phyloP scores from a whole-genome alignment of 2,113 vertebrate genomes.

The Pipa parva region DNA sequence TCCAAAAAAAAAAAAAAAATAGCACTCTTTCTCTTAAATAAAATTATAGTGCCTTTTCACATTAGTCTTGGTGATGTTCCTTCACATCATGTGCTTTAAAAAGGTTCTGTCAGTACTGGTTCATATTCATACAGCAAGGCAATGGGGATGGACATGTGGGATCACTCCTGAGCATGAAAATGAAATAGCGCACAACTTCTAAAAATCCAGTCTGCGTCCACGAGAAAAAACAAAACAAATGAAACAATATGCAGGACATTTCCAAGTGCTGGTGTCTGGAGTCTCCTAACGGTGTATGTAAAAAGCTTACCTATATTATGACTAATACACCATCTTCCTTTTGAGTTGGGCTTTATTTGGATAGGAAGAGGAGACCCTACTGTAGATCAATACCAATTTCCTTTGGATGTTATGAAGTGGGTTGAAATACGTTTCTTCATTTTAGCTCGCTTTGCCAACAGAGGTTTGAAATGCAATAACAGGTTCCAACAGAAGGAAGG shows the following conservation, averaged over 20 bases:
- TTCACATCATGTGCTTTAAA: slow-evolving; percentile 27
- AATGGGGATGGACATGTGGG: slow-evolving; percentile 16
- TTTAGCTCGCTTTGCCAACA: background rate
- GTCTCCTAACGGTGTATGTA: slow-evolving; percentile 18
- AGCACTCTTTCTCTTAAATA: background rate
- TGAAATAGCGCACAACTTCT: slow-evolving; percentile 2
- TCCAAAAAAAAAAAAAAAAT: background rate
- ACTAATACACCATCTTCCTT: background rate
- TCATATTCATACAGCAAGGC: background rate
- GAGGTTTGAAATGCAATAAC: background rate
- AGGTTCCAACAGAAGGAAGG: background rate
- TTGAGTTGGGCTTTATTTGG: background rate
- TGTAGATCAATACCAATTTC: background rate
- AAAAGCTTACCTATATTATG: slow-evolving; percentile 7
- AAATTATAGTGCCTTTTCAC: background rate
- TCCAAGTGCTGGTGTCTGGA: slow-evolving; percentile 37
- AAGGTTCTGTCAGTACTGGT: background rate
- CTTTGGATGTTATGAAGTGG: background rate
- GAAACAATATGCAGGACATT: slow-evolving; percentile 18
- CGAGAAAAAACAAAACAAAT: slow-evolving; percentile 4
- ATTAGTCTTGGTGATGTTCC: background rate
- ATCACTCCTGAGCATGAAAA: slow-evolving; percentile 21
- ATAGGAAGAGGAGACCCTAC: background rate
- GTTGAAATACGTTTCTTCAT: background rate
- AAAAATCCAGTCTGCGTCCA: background rate